These are phyloP conservation scores for Nymphalis urticae DNA, from an alignment of 2,888 invertebrate species.

Conservation along the genomic window DNA sequence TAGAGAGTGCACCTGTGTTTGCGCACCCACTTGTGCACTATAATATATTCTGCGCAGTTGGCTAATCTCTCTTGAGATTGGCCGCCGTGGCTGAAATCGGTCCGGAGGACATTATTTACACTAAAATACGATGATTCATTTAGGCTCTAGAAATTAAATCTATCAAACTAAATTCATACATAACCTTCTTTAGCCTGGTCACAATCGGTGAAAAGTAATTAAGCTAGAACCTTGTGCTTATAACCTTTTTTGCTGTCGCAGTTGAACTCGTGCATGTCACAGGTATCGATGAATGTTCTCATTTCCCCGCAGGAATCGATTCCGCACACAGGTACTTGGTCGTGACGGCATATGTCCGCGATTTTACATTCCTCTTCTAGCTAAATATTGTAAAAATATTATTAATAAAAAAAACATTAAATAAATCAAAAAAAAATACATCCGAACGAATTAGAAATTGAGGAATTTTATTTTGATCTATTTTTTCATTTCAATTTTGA, in stretches of 20 bases:
- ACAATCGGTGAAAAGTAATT: background rate
- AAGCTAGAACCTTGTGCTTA: background rate
- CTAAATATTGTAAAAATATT: conserved; percentile 44
- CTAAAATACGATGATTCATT: too few species aligned
- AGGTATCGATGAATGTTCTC: conserved; percentile 71
- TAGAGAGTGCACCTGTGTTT: too few species aligned
- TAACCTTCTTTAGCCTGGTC: background rate
- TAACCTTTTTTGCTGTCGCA: conserved; percentile 71
- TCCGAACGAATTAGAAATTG: background rate
- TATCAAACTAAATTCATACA: background rate
- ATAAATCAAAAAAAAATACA: too few species aligned
- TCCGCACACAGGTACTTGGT: conserved; percentile 72
- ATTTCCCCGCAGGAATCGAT: conserved; percentile 73
- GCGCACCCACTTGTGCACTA: too few species aligned
- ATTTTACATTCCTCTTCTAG: conserved; percentile 73
- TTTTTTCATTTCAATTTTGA: too few species aligned
- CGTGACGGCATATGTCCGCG: conserved; percentile 71
- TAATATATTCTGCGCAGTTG: too few species aligned
- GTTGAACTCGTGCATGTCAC: conserved; percentile 75
- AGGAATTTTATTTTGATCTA: too few species aligned
- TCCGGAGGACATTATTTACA: too few species aligned
- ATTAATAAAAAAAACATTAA: background rate
- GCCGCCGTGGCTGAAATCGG: too few species aligned
- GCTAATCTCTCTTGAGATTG: too few species aligned
- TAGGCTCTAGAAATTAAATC: too few species aligned